Conservation (phyloP, 2,797 vertebrate genomes). For the Buceros bicornis region DNA sequence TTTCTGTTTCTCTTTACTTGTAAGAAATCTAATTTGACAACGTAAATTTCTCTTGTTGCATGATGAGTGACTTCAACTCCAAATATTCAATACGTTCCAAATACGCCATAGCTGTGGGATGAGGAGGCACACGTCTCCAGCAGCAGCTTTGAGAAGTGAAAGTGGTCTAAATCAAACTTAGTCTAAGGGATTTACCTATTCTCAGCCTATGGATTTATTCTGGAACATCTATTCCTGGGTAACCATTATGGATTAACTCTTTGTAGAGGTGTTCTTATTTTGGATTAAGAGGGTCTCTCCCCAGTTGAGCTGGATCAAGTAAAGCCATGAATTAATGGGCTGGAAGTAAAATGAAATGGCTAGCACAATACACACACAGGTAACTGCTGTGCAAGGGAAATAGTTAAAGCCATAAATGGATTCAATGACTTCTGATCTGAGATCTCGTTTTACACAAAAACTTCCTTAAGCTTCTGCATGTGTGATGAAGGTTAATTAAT, state of each 20-base stretch:
- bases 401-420: neutral
- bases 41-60: neutral
- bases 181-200: neutral
- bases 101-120: neutral
- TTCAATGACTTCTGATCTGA: neutral
- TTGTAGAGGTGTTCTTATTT: neutral
- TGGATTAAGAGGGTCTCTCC: neutral
- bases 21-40: neutral
- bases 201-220: neutral
- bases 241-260: neutral
- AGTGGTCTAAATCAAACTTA: neutral
- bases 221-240: neutral
- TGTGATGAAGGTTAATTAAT: neutral
- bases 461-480: neutral
- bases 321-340: neutral
- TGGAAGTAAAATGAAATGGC: neutral
- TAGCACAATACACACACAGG: neutral
- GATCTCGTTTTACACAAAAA: neutral
- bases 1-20: neutral
- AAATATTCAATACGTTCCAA: rapidly evolving
- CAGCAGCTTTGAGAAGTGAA: neutral
- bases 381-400: neutral
- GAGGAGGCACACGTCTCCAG: neutral
- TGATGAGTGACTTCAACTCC: neutral
- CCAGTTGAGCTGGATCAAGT: neutral